Percentiles rank a stretch among this genome's conserved stretches.
phyloP scores from a whole-genome alignment of 2,888 invertebrate species.

The Drepanosiphum platanoidis region DNA sequence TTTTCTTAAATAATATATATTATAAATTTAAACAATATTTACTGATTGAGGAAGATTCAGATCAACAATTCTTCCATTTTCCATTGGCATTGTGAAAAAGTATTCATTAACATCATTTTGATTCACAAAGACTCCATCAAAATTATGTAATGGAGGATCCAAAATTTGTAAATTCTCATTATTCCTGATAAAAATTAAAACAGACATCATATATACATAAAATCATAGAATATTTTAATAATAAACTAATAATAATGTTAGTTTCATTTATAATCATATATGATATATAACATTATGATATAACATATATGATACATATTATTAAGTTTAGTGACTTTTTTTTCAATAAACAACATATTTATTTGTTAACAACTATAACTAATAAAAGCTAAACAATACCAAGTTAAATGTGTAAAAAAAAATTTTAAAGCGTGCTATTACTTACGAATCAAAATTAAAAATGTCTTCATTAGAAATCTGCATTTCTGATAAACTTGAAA shows the following conservation, averaged over 20 bases:
- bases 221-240: too few species aligned
- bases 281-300: background rate
- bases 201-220: background rate
- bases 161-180: background rate
- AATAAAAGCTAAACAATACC: background rate
- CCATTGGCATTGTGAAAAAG: conserved; percentile 42
- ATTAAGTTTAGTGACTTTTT: too few species aligned
- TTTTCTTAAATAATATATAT: too few species aligned
- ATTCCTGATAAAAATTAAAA: conserved; percentile 27
- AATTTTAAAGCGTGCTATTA: conserved; percentile 15
- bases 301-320: too few species aligned
- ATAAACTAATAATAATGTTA: background rate
- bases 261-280: background rate
- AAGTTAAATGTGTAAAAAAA: background rate
- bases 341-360: too few species aligned
- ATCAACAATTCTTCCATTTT: conserved; percentile 49
- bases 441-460: conserved; percentile 45
- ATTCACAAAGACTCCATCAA: conserved; percentile 2
- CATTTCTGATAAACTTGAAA: background rate
- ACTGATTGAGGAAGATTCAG: conserved; percentile 53
- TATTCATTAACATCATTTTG: conserved; percentile 19
- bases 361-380: too few species aligned
- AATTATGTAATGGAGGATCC: conserved; percentile 18
- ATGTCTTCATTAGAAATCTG: conserved; percentile 30
- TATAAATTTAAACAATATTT: conserved; percentile 8